Base-by-base conservation (phyloP, 2,888 invertebrate species). In the Cyclophora albipunctata region DNA sequence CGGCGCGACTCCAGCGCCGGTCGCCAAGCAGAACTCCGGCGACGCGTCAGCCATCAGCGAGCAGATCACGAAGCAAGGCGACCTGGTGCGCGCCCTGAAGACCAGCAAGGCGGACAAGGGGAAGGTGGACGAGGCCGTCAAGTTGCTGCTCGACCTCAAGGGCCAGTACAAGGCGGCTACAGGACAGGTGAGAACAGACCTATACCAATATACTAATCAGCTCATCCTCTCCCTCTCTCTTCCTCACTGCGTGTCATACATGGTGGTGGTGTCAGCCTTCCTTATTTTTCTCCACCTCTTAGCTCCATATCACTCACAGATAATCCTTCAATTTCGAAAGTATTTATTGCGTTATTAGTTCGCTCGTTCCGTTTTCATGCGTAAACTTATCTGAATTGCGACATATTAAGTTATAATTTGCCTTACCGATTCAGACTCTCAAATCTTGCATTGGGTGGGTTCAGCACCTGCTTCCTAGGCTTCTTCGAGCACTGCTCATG, bases 81-180 rank as follows among this genome's bases (percentile, higher is more conserved):
- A 95, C 52, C 71, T 90, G 55, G 92, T 96, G 1, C 89, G 95
- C 34, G 88, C 92, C 5, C 81, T 95, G 6, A 95, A 95, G 73
- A 59, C 90, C 0, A 85, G 90, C 35, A 94, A 94, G 68, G 78
- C 83, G 53, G 82, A 90, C 61, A 78, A 84, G 59, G 60, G 73
- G 4, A 75, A 75, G 52, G 61, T 84, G 0, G 81, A 82, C 54
- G 75, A 70, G 45, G 84, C 84, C 0, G 78, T 84, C 2, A 92
- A 94, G 69, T 53, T 66, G 2, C 78, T 96, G 7, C 71, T 96
- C 40, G 87, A 88, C 0, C 78, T 96, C 0, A 97, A 97, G 79
- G 81, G 89, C 2, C 91, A 95, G 58, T 96, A 92, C 71, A 96
- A 96, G 75, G 82, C 86, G 2, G 70, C 75, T 46, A 75, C 80